Evolutionary conservation across 2,797 vertebrate genomes (phyloP).

Genomic region (Microhierax caerulescens): DNA sequence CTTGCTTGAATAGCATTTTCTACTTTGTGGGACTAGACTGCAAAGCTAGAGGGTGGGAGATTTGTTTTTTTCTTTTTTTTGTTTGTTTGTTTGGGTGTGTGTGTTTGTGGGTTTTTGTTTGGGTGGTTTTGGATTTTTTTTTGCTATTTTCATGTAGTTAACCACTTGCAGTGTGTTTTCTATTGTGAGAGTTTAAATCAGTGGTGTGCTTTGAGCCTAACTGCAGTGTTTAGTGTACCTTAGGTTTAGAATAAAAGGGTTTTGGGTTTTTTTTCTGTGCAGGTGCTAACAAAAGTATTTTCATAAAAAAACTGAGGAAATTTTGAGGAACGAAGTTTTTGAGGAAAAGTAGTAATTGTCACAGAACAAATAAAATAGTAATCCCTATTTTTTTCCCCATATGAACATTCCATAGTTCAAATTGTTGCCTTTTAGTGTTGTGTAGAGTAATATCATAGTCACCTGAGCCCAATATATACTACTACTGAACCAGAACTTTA

Average conservation of each 20-base stretch:
- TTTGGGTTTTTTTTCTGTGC: rapidly evolving
- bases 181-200: background rate
- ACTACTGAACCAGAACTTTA: background rate
- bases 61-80: no score
- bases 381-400: background rate
- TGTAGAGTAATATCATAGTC: background rate
- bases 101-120: background rate
- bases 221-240: background rate
- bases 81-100: background rate
- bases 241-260: background rate
- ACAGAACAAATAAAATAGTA: background rate
- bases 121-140: background rate
- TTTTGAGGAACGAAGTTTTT: background rate
- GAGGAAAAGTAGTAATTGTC: background rate
- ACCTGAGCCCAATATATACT: background rate
- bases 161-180: background rate
- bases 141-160: background rate
- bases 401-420: background rate
- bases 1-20: background rate
- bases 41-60: background rate
- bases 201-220: background rate
- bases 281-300: background rate
- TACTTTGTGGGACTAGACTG: background rate
- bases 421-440: background rate
- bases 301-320: background rate